These are phyloP conservation scores for Cenopis cana DNA, from an alignment of 2,888 invertebrate species.

Conservation along the genomic window DNA sequence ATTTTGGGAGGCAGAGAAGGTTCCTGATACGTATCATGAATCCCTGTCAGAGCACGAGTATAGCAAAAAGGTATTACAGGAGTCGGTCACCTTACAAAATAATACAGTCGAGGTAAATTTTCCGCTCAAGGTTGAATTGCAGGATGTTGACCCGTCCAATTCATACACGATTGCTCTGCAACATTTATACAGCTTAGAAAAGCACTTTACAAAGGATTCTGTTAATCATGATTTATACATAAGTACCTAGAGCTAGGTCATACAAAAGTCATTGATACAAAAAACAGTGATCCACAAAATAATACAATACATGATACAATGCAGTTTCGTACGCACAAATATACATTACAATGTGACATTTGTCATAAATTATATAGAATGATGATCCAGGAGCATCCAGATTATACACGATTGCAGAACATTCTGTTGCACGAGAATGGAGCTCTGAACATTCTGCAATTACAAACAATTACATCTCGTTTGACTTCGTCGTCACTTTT, in stretches of 20 bases:
- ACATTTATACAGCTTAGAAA: neutral
- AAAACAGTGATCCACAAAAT: constrained; percentile 27
- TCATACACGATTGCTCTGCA: constrained; percentile 15
- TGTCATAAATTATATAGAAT: constrained; percentile 28
- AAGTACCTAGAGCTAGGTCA: constrained; percentile 26
- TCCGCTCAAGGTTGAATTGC: too few species aligned
- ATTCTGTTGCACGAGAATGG: neutral
- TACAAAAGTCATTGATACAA: constrained; percentile 18
- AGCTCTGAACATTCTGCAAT: constrained; percentile 3
- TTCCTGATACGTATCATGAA: constrained; percentile 28
- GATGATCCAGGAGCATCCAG: neutral
- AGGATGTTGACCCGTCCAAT: constrained; percentile 31
- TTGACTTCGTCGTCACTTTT: too few species aligned
- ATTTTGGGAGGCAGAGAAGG: constrained; percentile 40
- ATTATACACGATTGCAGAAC: constrained; percentile 1
- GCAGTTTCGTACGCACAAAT: constrained; percentile 24
- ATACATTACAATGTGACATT: constrained; percentile 19
- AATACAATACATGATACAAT: constrained; percentile 28
- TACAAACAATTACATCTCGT: constrained; percentile 13
- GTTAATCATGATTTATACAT: constrained; percentile 1
- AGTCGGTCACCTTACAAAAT: too few species aligned
- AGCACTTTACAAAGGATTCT: constrained; percentile 21
- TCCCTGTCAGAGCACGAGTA: constrained; percentile 25
- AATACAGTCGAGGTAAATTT: too few species aligned
- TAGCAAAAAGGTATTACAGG: neutral